phyloP scores from a whole-genome alignment of 2,113 vertebrate species.

The Cynocephalus volans region DNA sequence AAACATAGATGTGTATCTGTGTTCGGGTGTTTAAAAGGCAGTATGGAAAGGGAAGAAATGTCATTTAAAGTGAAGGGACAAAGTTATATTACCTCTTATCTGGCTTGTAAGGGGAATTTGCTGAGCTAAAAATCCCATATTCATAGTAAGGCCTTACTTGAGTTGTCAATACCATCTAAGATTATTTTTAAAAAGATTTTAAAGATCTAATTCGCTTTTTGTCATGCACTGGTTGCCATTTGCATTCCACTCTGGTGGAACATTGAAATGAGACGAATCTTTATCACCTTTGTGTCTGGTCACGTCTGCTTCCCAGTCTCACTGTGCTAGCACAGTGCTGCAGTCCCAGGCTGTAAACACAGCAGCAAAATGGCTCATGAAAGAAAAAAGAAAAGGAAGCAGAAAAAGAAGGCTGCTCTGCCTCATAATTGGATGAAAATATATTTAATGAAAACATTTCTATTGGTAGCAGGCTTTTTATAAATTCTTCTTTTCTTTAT shows the following conservation, averaged over 20 bases:
- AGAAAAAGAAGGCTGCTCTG: background rate
- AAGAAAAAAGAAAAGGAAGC: background rate
- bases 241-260: slow-evolving; percentile 74
- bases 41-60: slow-evolving; percentile 6
- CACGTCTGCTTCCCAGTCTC: slow-evolving; percentile 63
- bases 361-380: slow-evolving; percentile 22
- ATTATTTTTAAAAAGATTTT: slow-evolving; percentile 79
- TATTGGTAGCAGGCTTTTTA: slow-evolving; percentile 66
- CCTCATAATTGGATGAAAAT: slow-evolving; percentile 69
- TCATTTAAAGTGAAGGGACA: slow-evolving; percentile 19
- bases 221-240: slow-evolving; percentile 76
- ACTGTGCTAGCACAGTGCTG: background rate
- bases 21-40: background rate
- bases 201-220: slow-evolving; percentile 79
- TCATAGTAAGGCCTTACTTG: slow-evolving; percentile 65
- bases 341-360: slow-evolving; percentile 53
- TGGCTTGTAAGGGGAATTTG: slow-evolving; percentile 71
- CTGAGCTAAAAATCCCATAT: slow-evolving; percentile 67
- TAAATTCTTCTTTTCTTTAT: slow-evolving; percentile 71
- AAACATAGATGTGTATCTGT: background rate
- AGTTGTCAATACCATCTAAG: slow-evolving; percentile 47
- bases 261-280: slow-evolving; percentile 74
- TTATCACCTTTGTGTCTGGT: slow-evolving; percentile 83
- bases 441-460: slow-evolving; percentile 75
- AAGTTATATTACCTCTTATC: slow-evolving; percentile 50